Evolutionary conservation across 2,888 invertebrate genomes (phyloP), one percentile per base, ranked within the genome.

Genomic region (Acanthosoma haemorrhoidale): DNA sequence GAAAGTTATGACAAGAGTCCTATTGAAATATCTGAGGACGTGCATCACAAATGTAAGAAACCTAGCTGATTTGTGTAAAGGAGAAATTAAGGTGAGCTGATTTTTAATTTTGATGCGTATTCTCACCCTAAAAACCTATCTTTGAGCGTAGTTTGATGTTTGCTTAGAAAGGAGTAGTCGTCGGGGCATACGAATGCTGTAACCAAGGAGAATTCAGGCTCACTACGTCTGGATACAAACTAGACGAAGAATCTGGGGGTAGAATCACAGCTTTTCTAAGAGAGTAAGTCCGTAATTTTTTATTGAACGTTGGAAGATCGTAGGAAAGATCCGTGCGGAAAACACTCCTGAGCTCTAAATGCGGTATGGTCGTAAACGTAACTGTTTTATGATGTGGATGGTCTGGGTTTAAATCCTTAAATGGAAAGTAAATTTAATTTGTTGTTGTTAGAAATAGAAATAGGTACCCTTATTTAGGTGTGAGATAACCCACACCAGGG

Each of bases 181-280:
- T 86, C 68, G 84, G 85, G 0, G 81, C 84, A n/a, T 85, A 83
- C 76, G 81, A 83, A 74, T 77, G 77, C 11, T 80, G 82, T 36
- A 34, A n/a, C n/a, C 16, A 15, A 1, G 70, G 70, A 2, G 70
- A 70, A 16, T 70, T 51, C 4, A 80, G 82, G 72, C 79, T 86
- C 71, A 82, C 84, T 0, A 77, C 81, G 16, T 79, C 81, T 0
- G 84, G 83, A 2, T 78, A 80, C 71, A 83, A 84, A 77, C 77
- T 83, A 43, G 81, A 86, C 75, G 82, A 83, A 71, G 81, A 81
- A 74, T 76, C 82, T 51, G 81, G 80, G 5, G 85, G 84, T 70
- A 84, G 83, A 76, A 76, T 86, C 32, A 75, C 77, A 58, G 80
- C 82, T 70, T 77, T 83, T 68, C 75, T 85, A 4, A 83, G 82